Base-by-base conservation (phyloP, 2,113 vertebrate genomes). In the Hassar affinis region DNA sequence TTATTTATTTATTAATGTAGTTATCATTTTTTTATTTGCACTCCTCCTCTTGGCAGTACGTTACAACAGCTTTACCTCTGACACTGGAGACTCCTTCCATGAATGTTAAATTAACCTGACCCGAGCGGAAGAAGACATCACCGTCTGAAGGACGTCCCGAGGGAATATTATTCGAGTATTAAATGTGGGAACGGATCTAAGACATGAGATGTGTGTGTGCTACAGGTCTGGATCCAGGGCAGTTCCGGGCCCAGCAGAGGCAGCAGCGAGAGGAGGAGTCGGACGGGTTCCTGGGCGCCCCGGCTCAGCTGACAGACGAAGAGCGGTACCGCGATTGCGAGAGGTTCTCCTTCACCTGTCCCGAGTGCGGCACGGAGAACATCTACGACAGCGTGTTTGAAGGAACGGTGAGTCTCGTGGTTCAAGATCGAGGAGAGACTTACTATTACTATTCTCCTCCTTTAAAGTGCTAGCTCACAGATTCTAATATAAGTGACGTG, bases 271-370 rank as follows among this genome's bases (percentile, higher is more conserved):
- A 98, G 91, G 97, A 99, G 81, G 98, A 97, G 92, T 93, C 91
- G 1, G 96, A 97, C 49, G 93, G 89, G 84, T 93, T 93, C 69
- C 92, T 98, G 90, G 97, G 97, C 86, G 96, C 93, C 84, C 94
- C 94, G 38, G 94, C 94, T 84, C 97, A 98, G 91, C 95, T 99
- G 86, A 97, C 95, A 0, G 97, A 99, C 71, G 97, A 98, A 89
- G 98, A 99, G 90, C 98, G 96, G 79, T 99, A 97, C 77, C 96
- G 92, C 81, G 96, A 98, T 88, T 97, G 96, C 47, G 96, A 98
- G 89, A 94, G 94, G 89, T 98, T 99, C 92, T 96, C 94, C 78
- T 98, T 97, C 91, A 87, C 91, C 86, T 99, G 97, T 87, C 95
- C 95, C 6, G 92, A 93, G 49, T 99, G 98, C 0, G 93, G 94